Percentiles rank a stretch among this genome's conserved stretches.
Evolutionary conservation across 2,797 vertebrate species (phyloP).

Genomic region (Carduelis carduelis): DNA sequence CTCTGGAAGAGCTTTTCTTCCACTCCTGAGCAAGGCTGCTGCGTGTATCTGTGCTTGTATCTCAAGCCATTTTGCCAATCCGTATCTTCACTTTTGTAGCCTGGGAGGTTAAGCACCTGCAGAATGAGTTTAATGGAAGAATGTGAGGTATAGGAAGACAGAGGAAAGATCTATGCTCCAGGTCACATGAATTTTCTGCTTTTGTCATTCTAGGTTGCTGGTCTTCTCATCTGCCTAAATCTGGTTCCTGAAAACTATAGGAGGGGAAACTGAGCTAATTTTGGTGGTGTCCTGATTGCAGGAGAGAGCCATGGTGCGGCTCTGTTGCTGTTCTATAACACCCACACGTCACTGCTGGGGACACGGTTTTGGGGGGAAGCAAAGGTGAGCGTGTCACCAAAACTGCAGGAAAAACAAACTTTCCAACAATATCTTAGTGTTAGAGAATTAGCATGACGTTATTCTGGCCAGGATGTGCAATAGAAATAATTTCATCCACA

Average conservation of each 20-base stretch:
- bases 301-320: neutral
- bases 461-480: neutral
- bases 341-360: neutral
- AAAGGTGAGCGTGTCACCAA: neutral
- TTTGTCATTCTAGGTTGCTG: neutral
- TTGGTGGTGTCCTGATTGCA: neutral
- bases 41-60: neutral
- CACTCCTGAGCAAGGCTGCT: neutral
- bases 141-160: neutral
- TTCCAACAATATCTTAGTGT: neutral
- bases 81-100: neutral
- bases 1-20: neutral
- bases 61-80: neutral
- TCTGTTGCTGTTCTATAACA: neutral
- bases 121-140: neutral
- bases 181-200: neutral
- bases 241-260: neutral
- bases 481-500: neutral
- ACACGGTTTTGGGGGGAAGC: neutral
- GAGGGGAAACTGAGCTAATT: neutral
- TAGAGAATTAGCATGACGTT: neutral
- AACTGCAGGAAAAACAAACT: neutral
- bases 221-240: neutral
- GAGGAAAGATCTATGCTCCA: rapidly evolving
- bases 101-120: neutral